These are phyloP conservation scores for Drosophila pseudotakahashii DNA, from an alignment of 2,888 invertebrate genomes.

Conservation along the genomic window DNA sequence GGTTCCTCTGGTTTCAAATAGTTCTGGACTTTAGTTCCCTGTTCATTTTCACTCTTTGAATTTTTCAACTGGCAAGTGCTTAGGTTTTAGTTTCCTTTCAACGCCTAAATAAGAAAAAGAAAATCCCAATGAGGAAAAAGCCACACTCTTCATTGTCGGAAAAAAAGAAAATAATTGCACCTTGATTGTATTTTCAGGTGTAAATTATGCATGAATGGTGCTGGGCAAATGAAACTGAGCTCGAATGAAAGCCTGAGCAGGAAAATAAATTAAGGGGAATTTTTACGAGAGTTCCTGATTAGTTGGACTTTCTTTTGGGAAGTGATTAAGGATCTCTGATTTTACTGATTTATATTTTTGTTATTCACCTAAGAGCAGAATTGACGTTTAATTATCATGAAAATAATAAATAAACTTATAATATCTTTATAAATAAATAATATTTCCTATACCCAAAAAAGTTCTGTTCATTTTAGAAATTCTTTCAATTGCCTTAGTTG, in stretches of 20 bases:
- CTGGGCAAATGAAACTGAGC: conserved; percentile 7
- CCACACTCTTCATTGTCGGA: background rate
- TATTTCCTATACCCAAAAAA: too few species aligned
- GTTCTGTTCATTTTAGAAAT: too few species aligned
- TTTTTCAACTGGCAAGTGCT: conserved; percentile 47
- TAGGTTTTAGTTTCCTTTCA: conserved; percentile 44
- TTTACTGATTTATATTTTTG: too few species aligned
- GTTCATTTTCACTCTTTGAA: conserved; percentile 23
- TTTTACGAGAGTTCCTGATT: background rate
- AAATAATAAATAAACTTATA: too few species aligned
- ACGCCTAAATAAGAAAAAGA: background rate
- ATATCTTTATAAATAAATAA: too few species aligned
- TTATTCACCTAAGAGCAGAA: too few species aligned
- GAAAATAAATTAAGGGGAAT: background rate
- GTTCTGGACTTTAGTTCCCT: background rate
- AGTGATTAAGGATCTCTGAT: too few species aligned
- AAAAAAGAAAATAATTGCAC: conserved; percentile 20
- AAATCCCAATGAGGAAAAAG: background rate
- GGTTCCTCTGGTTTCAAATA: conserved; percentile 11
- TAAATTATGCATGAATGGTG: conserved; percentile 24
- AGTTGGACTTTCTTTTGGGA: background rate
- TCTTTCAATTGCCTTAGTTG: too few species aligned
- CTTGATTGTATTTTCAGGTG: conserved; percentile 39
- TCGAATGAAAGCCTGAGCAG: background rate
- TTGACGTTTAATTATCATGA: too few species aligned